phyloP scores from a whole-genome alignment of 2,888 invertebrate species.

The Rhimphoctona megacephalus region DNA sequence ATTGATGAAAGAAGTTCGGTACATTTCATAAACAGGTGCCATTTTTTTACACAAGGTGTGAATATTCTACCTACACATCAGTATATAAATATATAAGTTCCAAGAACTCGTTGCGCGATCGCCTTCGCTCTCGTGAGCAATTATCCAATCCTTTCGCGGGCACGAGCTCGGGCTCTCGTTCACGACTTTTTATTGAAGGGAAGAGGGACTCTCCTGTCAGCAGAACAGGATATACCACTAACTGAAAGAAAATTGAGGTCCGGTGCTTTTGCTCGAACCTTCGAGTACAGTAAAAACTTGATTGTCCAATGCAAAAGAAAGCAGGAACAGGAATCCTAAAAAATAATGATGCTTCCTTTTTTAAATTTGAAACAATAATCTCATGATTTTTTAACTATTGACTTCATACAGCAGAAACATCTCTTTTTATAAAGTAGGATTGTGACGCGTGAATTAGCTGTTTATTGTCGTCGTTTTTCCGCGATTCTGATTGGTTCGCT shows the following conservation, averaged over 20 bases:
- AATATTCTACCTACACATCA: background rate
- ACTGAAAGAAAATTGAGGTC: constrained; percentile 33
- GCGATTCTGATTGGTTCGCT: too few species aligned
- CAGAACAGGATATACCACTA: constrained; percentile 13
- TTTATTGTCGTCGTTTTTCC: too few species aligned
- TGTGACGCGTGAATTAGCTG: too few species aligned
- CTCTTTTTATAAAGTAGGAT: too few species aligned
- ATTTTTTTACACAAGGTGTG: background rate
- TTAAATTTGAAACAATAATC: background rate
- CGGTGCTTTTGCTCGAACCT: background rate
- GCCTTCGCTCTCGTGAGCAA: constrained; percentile 42
- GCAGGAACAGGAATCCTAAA: background rate
- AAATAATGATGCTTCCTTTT: background rate
- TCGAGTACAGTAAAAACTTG: background rate
- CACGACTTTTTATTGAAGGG: background rate
- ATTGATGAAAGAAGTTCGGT: background rate
- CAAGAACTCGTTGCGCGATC: constrained; percentile 31
- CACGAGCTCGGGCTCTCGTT: constrained; percentile 1
- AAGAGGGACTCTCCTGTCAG: constrained; percentile 24
- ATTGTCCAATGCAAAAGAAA: background rate
- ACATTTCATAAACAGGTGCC: background rate
- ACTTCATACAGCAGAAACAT: background rate
- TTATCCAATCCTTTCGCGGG: constrained; percentile 41
- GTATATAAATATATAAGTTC: constrained; percentile 4
- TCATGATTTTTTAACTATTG: background rate